Conservation (phyloP, 2,113 vertebrate species). For the Tychaedon coryphoeus region DNA sequence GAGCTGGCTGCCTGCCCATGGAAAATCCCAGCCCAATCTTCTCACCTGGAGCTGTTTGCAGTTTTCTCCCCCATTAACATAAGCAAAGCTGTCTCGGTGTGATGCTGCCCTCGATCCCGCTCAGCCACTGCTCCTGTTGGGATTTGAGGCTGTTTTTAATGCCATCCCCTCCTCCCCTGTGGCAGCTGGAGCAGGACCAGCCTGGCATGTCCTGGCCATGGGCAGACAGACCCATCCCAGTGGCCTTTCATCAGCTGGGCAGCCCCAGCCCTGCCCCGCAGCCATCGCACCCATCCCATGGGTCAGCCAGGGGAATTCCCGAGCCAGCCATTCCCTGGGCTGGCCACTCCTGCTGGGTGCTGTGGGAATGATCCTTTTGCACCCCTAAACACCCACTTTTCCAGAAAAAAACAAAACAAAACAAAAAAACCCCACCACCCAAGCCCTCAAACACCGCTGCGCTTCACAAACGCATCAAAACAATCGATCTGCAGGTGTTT, state of each 20-base stretch:
- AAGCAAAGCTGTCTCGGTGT: background rate
- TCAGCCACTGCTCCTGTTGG: background rate
- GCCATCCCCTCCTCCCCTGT: background rate
- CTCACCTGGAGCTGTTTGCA: conserved; percentile 22
- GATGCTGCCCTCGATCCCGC: background rate
- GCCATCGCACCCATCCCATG: rapidly evolving
- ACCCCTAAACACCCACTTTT: rapidly evolving
- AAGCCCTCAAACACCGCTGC: rapidly evolving
- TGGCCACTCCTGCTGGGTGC: background rate
- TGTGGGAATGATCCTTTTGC: background rate
- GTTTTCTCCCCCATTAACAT: background rate
- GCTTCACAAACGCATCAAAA: rapidly evolving
- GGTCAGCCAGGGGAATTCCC: background rate
- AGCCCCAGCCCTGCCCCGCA: background rate
- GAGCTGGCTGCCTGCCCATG: background rate
- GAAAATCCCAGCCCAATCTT: background rate
- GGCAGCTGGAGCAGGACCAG: background rate
- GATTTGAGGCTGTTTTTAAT: background rate
- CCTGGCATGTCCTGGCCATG: background rate
- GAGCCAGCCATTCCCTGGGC: background rate
- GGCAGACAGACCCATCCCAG: background rate
- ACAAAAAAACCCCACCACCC: rapidly evolving
- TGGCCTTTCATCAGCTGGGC: background rate
- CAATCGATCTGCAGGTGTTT: background rate
- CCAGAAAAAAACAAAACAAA: background rate